Conservation (phyloP, 2,888 invertebrate genomes). For the Nomada ruficornis region DNA sequence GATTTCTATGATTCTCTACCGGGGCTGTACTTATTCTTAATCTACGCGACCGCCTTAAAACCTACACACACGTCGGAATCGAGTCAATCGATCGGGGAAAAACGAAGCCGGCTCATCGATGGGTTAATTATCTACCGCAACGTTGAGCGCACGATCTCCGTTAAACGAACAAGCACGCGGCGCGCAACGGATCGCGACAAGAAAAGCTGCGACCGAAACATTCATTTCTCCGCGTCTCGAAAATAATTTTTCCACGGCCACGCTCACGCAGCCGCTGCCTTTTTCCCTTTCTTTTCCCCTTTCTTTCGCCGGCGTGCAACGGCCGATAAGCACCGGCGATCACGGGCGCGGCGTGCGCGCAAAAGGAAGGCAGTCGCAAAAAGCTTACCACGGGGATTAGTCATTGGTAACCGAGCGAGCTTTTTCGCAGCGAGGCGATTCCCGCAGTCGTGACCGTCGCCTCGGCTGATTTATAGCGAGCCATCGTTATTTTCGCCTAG, state of each 20-base stretch:
- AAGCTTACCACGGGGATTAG: conserved; percentile 71
- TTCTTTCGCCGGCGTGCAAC: conserved; percentile 37
- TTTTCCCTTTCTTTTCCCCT: not conserved
- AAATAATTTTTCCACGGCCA: conserved; percentile 45
- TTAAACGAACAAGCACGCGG: not conserved
- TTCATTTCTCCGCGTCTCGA: conserved; percentile 33
- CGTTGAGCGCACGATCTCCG: not conserved
- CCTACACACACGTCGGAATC: too few relatives aligned
- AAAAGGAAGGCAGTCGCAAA: conserved; percentile 67
- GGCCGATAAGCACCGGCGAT: conserved; percentile 63
- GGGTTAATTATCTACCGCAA: not conserved
- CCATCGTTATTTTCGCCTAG: conserved; percentile 74
- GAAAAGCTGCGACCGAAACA: conserved; percentile 10
- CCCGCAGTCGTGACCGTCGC: conserved; percentile 72
- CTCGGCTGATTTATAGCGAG: conserved; percentile 70
- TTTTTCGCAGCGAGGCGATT: conserved; percentile 69
- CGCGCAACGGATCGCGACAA: conserved; percentile 23
- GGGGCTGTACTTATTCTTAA: too few relatives aligned
- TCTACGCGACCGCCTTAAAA: too few relatives aligned
- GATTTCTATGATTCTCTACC: too few relatives aligned
- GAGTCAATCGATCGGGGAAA: too few relatives aligned
- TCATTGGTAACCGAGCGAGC: conserved; percentile 70
- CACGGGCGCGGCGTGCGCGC: conserved; percentile 66
- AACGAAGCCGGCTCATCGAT: not conserved
- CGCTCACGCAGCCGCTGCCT: conserved; percentile 18